Evolutionary conservation across 2,113 vertebrate genomes (phyloP).

Genomic region (Amia ocellicauda): DNA sequence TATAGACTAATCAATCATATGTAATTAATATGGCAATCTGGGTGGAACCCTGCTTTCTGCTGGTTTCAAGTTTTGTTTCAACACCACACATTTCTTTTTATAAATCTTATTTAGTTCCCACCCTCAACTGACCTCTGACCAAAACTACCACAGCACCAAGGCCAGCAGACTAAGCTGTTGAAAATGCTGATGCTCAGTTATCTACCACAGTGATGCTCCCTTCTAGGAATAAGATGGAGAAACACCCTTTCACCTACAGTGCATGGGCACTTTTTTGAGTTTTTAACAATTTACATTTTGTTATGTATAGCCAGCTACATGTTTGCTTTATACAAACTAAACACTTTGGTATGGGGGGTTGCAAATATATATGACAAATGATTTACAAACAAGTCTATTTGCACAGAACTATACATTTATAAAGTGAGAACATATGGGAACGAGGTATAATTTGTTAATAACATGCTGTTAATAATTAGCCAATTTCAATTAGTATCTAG

Average conservation of each 20-base stretch:
- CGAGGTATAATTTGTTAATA: too few relatives aligned
- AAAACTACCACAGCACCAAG: neutral
- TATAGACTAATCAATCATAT: slow-evolving; percentile 57
- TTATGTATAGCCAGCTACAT: too few relatives aligned
- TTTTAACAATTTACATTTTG: too few relatives aligned
- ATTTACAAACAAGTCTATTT: too few relatives aligned
- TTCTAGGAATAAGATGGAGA: neutral
- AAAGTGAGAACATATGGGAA: too few relatives aligned
- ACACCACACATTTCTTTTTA: slow-evolving; percentile 28
- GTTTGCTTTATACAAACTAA: too few relatives aligned
- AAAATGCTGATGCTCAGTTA: neutral
- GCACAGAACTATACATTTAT: too few relatives aligned
- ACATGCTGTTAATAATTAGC: too few relatives aligned
- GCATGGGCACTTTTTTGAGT: too few relatives aligned
- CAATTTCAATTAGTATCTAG: too few relatives aligned
- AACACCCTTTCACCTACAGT: neutral
- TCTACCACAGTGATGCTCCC: neutral
- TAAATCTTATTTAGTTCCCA: slow-evolving; percentile 15
- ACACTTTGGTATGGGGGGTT: too few relatives aligned
- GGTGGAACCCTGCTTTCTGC: slow-evolving; percentile 41
- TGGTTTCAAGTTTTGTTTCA: slow-evolving; percentile 40
- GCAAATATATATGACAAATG: too few relatives aligned
- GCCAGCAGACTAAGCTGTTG: neutral
- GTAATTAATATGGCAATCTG: slow-evolving; percentile 45
- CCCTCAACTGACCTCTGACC: neutral